Percentiles rank a stretch among this genome's conserved stretches.
Conservation (phyloP, 2,113 vertebrate species). For the Macaca mulatta region DNA sequence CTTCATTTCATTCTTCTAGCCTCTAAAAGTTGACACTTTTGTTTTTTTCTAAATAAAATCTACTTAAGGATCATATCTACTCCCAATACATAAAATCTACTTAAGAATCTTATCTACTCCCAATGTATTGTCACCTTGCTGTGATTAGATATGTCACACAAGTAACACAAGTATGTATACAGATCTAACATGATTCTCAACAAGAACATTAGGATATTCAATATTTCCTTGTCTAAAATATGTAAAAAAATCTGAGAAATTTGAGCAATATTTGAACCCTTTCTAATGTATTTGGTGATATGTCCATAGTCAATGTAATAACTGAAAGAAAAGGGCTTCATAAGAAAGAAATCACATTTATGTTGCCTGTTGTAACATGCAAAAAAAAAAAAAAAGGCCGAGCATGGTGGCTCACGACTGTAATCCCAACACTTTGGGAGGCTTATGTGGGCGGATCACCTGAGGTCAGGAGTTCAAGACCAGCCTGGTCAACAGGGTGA, state of each 20-base stretch:
- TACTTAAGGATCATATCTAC: background rate
- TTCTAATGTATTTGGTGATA: background rate
- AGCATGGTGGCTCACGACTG: no score
- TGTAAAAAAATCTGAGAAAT: background rate
- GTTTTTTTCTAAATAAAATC: background rate
- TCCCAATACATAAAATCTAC: background rate
- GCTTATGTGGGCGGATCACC: no score
- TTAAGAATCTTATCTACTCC: background rate
- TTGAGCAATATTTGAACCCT: background rate
- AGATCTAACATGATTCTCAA: background rate
- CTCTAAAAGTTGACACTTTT: background rate
- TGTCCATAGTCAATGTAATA: background rate
- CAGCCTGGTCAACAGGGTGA: no score
- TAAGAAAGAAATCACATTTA: background rate
- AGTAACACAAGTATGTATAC: background rate
- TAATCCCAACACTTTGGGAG: no score
- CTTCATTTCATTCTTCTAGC: background rate
- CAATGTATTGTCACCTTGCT: background rate
- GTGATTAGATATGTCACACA: background rate
- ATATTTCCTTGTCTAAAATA: background rate
- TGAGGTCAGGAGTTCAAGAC: no score
- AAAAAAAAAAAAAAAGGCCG: no score
- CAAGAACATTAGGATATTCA: background rate
- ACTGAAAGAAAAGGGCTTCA: background rate
- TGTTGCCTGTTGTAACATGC: background rate